Conservation (phyloP, 2,888 invertebrate genomes). For the Nomada fabriciana region DNA sequence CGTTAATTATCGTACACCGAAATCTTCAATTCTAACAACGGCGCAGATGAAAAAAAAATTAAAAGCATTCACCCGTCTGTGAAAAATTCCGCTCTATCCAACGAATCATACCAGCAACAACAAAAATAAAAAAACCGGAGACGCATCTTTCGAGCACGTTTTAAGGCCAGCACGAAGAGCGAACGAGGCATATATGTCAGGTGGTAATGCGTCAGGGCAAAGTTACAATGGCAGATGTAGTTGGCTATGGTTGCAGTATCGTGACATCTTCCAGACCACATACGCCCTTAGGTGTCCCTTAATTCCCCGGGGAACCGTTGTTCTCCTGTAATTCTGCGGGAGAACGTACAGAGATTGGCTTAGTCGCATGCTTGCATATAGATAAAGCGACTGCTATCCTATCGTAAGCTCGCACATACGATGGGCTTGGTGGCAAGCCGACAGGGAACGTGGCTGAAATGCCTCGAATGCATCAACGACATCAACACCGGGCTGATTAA, state of each 20-base stretch:
- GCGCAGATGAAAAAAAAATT: no score
- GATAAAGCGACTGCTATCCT: conserved; percentile 67
- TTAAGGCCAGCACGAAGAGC: not conserved
- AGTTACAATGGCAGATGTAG: conserved; percentile 57
- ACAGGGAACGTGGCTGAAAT: conserved; percentile 46
- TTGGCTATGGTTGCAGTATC: conserved; percentile 59
- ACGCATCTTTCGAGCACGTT: not conserved
- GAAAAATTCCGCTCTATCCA: not conserved
- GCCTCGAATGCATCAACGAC: conserved; percentile 58
- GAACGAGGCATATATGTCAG: conserved; percentile 17
- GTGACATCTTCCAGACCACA: conserved; percentile 68
- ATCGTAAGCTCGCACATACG: conserved; percentile 53
- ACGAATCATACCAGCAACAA: not conserved
- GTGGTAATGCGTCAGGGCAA: conserved; percentile 45
- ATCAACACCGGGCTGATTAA: conserved; percentile 59
- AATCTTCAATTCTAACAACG: no score
- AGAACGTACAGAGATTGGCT: conserved; percentile 75
- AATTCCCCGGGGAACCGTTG: conserved; percentile 71
- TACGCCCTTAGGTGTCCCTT: conserved; percentile 70
- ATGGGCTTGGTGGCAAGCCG: conserved; percentile 36
- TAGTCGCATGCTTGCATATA: conserved; percentile 74
- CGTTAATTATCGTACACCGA: no score
- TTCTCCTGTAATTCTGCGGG: conserved; percentile 74
- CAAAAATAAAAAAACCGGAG: not conserved
- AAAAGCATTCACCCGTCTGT: no score